phyloP scores from a whole-genome alignment of 2,113 vertebrate genomes.

The Hucho hucho region DNA sequence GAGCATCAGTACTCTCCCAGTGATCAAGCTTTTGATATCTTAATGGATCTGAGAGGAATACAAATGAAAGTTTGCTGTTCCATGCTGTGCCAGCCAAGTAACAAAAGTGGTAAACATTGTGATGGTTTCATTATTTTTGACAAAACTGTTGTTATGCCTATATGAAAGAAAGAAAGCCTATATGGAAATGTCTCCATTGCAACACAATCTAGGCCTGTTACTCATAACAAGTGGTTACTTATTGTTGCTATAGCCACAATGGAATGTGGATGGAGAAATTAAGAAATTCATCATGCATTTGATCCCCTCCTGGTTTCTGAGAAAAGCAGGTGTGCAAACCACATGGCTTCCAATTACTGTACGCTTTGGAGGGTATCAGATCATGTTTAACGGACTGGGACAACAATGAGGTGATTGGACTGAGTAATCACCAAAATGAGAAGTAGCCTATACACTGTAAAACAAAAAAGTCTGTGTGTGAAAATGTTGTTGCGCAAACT shows the following conservation, averaged over 20 bases:
- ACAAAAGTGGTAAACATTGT: background rate
- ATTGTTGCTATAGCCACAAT: constrained; percentile 18
- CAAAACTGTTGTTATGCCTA: background rate
- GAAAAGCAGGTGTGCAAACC: constrained; percentile 18
- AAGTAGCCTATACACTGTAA: background rate
- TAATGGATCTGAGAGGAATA: no score
- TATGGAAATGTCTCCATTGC: background rate
- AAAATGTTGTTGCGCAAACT: no score
- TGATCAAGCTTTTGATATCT: no score
- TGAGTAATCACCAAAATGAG: constrained; percentile 5
- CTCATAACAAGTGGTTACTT: constrained; percentile 20
- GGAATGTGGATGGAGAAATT: background rate
- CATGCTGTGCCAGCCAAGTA: no score
- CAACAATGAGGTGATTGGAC: constrained; percentile 9
- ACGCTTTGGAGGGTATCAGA: background rate
- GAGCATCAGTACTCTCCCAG: no score
- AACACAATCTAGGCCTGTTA: background rate
- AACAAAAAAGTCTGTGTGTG: no score
- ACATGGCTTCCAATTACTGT: constrained; percentile 1
- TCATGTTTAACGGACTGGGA: constrained; percentile 4
- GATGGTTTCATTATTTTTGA: background rate
- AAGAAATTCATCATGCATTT: constrained; percentile 27
- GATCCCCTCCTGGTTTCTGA: background rate
- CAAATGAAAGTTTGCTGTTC: no score
- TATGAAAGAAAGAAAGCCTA: background rate